phyloP scores from a whole-genome alignment of 2,113 vertebrate species.

The Gallinago undulata region DNA sequence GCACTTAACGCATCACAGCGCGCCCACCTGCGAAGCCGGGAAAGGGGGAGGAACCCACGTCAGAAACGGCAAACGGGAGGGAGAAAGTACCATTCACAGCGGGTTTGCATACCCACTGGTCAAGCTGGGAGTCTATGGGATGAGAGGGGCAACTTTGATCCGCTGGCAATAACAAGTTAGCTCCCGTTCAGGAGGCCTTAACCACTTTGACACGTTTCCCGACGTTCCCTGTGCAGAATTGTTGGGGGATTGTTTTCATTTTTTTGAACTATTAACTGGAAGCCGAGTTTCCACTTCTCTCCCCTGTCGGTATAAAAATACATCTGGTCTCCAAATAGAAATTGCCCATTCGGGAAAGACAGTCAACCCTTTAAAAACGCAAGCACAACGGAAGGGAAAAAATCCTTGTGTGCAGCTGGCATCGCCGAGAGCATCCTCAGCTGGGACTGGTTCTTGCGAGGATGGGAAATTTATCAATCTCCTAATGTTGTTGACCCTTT shows the following conservation, averaged over 20 bases:
- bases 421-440: neutral
- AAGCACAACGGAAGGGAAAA: neutral
- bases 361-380: conserved; percentile 18
- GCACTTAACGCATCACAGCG: neutral
- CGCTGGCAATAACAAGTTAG: neutral
- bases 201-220: neutral
- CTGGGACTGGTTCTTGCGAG: neutral
- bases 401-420: conserved; percentile 69
- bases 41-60: neutral
- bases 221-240: conserved; percentile 11
- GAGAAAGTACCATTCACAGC: neutral
- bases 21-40: rapidly evolving
- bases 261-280: conserved; percentile 65
- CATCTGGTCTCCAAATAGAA: conserved; percentile 72
- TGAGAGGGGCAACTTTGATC: neutral
- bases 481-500: conserved; percentile 50
- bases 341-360: conserved; percentile 66
- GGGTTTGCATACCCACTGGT: neutral
- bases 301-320: conserved; percentile 62
- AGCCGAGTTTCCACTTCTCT: conserved; percentile 41
- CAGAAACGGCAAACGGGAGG: neutral
- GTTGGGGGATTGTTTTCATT: conserved; percentile 37
- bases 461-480: conserved; percentile 49
- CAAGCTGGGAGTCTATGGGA: neutral
- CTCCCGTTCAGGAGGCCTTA: neutral